Base-by-base conservation (phyloP, 1,140 invertebrate genomes). In the Zaprionus kolodkinae region DNA sequence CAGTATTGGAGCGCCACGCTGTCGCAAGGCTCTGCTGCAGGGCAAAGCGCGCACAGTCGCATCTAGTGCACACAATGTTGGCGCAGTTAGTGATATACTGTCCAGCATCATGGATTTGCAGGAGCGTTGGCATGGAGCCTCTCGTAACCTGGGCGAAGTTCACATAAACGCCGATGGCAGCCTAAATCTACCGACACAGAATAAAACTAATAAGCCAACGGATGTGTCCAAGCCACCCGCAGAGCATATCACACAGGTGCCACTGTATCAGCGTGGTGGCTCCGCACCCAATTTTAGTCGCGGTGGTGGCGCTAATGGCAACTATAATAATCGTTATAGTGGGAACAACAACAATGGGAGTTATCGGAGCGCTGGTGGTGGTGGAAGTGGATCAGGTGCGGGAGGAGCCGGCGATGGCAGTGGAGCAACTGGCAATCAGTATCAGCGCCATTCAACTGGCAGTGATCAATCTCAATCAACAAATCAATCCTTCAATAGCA, bases 81-180 rank as follows among this genome's bases (percentile, higher is more conserved):
- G n/a, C 17, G 15, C 81, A 7, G 52, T 62, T 9, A 69, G 87
- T 13, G 96, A 97, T 92, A 79, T 98, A 1, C 89, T 98, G 1
- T 95, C 95, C 10, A 95, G 93, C 72, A 97, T 98, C 69, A 93
- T 98, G 77, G 94, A 95, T 59, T 94, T 94, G 70, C 97, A 97
- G 92, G 94, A 95, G 66, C 92, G 95, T n/a, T 95, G 97, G 87
- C 95, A 96, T 82, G 95, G 94, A 35, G 90, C 91, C 0, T 66
- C 79, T 6, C 80, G 91, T 5, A 87, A 92, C 74, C 17, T 92
- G 17, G 76, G 83, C 57, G 72, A 78, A 15, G 86, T 92, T 6
- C 91, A 79, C 15, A 92, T 90, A 25, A 80, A 71, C 50, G 63
- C 82, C 13, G 89, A 91, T 66, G 92, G 92, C 78, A 93, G 67